These are phyloP conservation scores for Bolinopsis microptera DNA, from an alignment of 37 sponge, comb jelly and placozoan genomes.

Conservation along the genomic window DNA sequence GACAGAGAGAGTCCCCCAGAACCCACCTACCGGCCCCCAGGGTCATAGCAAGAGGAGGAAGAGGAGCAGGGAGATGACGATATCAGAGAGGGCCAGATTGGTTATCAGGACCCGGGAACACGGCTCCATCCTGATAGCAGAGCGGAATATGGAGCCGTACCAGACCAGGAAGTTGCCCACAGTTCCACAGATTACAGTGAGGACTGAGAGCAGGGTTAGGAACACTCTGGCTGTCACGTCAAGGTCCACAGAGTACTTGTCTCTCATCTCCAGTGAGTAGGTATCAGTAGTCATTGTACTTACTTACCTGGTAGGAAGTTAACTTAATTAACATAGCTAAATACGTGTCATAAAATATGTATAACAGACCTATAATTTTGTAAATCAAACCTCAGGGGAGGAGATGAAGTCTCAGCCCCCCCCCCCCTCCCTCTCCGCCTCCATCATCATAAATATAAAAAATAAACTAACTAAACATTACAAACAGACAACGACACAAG, in stretches of 20 bases:
- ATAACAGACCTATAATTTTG: too few species aligned
- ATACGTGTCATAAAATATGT: too few species aligned
- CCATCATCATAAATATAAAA: too few species aligned
- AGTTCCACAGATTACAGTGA: background rate
- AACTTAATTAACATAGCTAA: too few species aligned
- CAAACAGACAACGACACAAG: too few species aligned
- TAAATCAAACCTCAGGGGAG: too few species aligned
- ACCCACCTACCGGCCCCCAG: background rate
- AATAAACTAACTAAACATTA: too few species aligned
- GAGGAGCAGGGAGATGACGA: background rate
- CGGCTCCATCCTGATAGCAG: conserved; percentile 14
- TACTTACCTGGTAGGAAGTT: too few species aligned
- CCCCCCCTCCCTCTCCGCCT: too few species aligned
- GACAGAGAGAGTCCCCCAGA: background rate
- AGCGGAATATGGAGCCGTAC: conserved; percentile 28
- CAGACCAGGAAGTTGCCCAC: conserved; percentile 27
- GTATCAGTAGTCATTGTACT: too few species aligned
- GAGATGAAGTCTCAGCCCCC: too few species aligned
- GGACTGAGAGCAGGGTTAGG: background rate
- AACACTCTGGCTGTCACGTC: background rate
- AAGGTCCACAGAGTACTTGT: background rate
- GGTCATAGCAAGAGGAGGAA: background rate
- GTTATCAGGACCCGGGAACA: conserved; percentile 28
- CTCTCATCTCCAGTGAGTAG: too few species aligned
- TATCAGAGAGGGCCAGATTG: conserved; percentile 35